Evolutionary conservation across 1,140 invertebrate genomes (phyloP).

Genomic region (Brevipalpus yothersi): DNA sequence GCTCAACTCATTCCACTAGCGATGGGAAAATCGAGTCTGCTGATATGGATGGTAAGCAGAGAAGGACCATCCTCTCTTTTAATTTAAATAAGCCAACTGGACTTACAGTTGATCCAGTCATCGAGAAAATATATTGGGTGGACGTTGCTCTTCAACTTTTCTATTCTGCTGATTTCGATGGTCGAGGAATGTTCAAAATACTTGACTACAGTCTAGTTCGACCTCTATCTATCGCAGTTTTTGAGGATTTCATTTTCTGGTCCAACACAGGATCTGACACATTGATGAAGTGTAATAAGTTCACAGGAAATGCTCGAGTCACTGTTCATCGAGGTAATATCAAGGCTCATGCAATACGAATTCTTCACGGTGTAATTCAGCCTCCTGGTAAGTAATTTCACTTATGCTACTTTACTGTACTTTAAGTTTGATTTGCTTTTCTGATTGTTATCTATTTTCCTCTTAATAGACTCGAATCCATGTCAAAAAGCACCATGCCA

Average conservation of each 20-base stretch:
- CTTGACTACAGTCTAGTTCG: background rate
- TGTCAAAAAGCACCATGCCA: background rate
- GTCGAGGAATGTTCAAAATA: slow-evolving; percentile 16
- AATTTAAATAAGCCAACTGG: slow-evolving; percentile 45
- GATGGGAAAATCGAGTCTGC: slow-evolving; percentile 34
- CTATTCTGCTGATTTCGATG: slow-evolving; percentile 28
- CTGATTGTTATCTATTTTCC: background rate
- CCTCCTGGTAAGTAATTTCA: background rate
- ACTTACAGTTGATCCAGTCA: slow-evolving; percentile 28
- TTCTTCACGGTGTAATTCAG: background rate
- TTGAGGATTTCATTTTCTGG: slow-evolving; percentile 67
- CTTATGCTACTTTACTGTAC: background rate
- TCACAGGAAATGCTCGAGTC: slow-evolving; percentile 24
- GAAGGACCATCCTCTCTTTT: slow-evolving; percentile 39
- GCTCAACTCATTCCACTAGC: slow-evolving; percentile 27
- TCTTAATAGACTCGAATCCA: background rate
- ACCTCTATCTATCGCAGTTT: slow-evolving; percentile 48
- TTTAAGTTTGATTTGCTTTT: background rate
- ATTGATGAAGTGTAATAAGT: slow-evolving; percentile 15
- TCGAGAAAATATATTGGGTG: slow-evolving; percentile 25
- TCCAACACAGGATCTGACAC: slow-evolving; percentile 37
- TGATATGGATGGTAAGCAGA: slow-evolving; percentile 52
- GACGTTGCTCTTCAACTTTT: slow-evolving; percentile 26
- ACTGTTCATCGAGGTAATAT: background rate
- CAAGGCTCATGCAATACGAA: background rate